Base-by-base conservation (phyloP, 1,140 invertebrate species). In the Brachionus plicatilis region DNA sequence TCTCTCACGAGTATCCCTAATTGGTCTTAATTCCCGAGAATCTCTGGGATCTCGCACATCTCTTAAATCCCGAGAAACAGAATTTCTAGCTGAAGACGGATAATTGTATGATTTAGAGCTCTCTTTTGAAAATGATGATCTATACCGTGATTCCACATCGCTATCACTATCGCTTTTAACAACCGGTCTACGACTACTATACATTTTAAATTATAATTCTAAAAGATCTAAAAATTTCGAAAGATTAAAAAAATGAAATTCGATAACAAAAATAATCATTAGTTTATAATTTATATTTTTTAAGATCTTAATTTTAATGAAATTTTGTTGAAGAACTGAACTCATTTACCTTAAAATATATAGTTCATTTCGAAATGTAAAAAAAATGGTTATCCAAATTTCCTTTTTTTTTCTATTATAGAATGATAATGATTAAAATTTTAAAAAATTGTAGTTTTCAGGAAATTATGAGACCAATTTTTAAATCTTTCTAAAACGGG, bases 91-190 rank as follows among this genome's bases (percentile, higher is more conserved):
- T 72, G 68, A 72, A 20, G 68, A 9, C 7, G 68, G 68, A 72
- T 72, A 20, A 17, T 72, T 43, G 20, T 72, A 45, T 2, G 68
- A 72, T 72, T 43, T 41, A 17, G 29, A 43, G 43, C 17, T 24
- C 9, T 76, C 72, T 76, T 76, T 76, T 24, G 72, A 53, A 76
- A 53, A 47, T 12, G 43, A 14, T 3, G 72, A 76, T 65, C 79
- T 27, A 17, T 68, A 68, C 65, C 53, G 20, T 82, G 79, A 65
- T 8, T 82, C 79, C 24, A 82, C 12, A 82, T 82, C 79, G 27
- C 79, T 82, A 65, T 82, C 79, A 47, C 60, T 56, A 65, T 82
- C 79, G n/a, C 79, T 82, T 68, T 72, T 72, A 17, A 20, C 17
- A 43, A 76, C 41, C 20, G 72, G 45, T 50, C 47, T 76, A 27